Conservation (phyloP, 2,888 invertebrate species). For the Pheosia gnoma region DNA sequence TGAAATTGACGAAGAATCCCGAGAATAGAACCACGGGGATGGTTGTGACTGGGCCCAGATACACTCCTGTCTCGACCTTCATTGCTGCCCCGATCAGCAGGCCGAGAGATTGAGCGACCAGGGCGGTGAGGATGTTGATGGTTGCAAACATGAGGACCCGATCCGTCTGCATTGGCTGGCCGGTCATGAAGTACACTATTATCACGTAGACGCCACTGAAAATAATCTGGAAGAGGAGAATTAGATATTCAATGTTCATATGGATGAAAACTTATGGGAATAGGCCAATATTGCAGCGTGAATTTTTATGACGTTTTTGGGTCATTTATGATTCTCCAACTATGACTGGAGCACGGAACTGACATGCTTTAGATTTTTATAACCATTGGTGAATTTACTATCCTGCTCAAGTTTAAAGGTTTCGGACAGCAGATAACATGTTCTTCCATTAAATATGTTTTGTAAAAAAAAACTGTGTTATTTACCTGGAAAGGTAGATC, state of each 20-base stretch:
- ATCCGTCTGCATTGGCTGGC: slow-evolving; percentile 94
- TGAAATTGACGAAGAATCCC: slow-evolving; percentile 97
- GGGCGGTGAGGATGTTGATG: slow-evolving; percentile 90
- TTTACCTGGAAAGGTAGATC: slow-evolving; percentile 97
- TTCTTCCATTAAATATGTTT: too few relatives aligned
- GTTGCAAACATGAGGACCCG: slow-evolving; percentile 92
- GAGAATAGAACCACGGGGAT: slow-evolving; percentile 97
- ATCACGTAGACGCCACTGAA: slow-evolving; percentile 94
- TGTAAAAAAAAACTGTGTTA: too few relatives aligned
- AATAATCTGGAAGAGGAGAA: slow-evolving; percentile 86
- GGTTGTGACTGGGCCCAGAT: slow-evolving; percentile 93
- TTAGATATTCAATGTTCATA: not conserved
- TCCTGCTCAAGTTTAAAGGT: too few relatives aligned
- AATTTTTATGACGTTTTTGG: too few relatives aligned
- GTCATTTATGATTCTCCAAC: too few relatives aligned
- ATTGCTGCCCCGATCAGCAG: slow-evolving; percentile 96
- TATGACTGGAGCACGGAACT: too few relatives aligned
- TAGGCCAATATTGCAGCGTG: too few relatives aligned
- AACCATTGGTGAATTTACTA: too few relatives aligned
- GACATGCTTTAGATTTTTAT: too few relatives aligned
- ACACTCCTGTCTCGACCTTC: slow-evolving; percentile 91
- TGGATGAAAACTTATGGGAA: too few relatives aligned
- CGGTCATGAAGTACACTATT: slow-evolving; percentile 97
- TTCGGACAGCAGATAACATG: too few relatives aligned
- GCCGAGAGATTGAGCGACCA: slow-evolving; percentile 96